These are phyloP conservation scores for Limnephilus auricula DNA, from an alignment of 2,888 invertebrate genomes.

Conservation along the genomic window DNA sequence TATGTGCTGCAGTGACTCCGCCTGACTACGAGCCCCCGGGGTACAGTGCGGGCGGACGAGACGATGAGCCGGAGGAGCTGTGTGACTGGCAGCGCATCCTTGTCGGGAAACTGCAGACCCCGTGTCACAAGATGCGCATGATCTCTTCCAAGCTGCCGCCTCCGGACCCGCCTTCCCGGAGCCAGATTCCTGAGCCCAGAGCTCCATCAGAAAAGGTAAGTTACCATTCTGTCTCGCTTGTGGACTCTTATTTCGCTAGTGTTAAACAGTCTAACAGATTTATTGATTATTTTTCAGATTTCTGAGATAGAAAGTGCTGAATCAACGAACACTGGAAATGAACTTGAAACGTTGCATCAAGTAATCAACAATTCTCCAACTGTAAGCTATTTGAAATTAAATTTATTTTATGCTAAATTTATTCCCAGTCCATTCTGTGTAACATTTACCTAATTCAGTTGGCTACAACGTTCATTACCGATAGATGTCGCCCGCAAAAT, in stretches of 20 bases:
- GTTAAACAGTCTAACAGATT: not conserved
- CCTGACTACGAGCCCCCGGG: conserved; percentile 14
- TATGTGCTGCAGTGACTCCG: not conserved
- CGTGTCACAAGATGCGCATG: not conserved
- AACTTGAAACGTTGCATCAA: not conserved
- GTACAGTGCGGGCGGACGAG: not conserved
- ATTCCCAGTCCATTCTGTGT: no score
- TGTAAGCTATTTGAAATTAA: not conserved
- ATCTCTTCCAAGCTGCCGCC: not conserved
- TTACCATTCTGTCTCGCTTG: not conserved
- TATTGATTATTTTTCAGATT: not conserved
- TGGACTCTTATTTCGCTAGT: not conserved
- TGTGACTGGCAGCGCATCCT: not conserved
- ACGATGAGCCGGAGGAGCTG: not conserved
- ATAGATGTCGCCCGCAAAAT: no score
- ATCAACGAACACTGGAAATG: not conserved
- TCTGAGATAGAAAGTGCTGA: not conserved
- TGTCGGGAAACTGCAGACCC: not conserved
- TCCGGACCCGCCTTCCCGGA: not conserved
- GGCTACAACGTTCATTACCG: no score
- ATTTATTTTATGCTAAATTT: not conserved
- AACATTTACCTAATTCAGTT: no score
- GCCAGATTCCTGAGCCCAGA: not conserved
- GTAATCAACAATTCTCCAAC: not conserved
- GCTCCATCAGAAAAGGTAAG: not conserved